Evolutionary conservation across 1,140 invertebrate genomes (phyloP).

Genomic region (Sinonovacula constricta): DNA sequence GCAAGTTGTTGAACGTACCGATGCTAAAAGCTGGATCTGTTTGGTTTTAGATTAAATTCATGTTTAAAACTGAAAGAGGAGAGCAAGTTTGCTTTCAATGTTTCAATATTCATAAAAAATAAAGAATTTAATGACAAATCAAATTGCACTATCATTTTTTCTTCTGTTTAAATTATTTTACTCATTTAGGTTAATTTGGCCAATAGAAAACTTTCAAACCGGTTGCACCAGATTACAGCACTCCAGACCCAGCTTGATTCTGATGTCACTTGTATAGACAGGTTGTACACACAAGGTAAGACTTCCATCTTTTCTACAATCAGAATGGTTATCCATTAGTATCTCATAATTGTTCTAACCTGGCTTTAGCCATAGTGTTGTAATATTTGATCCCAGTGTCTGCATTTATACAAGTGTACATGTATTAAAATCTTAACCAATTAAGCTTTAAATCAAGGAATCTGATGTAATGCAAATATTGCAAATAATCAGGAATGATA

Average conservation of each 20-base stretch:
- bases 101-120: not conserved
- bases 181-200: slow-evolving; percentile 58
- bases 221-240: slow-evolving; percentile 42
- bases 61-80: not conserved
- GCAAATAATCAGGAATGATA: too few relatives aligned
- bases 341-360: not conserved
- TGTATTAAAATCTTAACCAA: not conserved
- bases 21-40: too few relatives aligned
- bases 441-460: not conserved
- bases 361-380: not conserved
- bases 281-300: slow-evolving; percentile 18
- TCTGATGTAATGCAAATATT: not conserved
- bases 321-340: not conserved
- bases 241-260: slow-evolving; percentile 49
- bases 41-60: not conserved
- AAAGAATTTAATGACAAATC: not conserved
- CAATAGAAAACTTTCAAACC: slow-evolving; percentile 50
- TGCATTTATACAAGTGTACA: not conserved
- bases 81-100: not conserved
- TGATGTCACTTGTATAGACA: slow-evolving; percentile 35
- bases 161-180: not conserved
- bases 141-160: not conserved
- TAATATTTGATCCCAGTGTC: not conserved
- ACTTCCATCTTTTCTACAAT: not conserved
- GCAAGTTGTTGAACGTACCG: too few relatives aligned